Evolutionary conservation across 1,140 invertebrate species (phyloP).

Genomic region (Scylla paramamosain): DNA sequence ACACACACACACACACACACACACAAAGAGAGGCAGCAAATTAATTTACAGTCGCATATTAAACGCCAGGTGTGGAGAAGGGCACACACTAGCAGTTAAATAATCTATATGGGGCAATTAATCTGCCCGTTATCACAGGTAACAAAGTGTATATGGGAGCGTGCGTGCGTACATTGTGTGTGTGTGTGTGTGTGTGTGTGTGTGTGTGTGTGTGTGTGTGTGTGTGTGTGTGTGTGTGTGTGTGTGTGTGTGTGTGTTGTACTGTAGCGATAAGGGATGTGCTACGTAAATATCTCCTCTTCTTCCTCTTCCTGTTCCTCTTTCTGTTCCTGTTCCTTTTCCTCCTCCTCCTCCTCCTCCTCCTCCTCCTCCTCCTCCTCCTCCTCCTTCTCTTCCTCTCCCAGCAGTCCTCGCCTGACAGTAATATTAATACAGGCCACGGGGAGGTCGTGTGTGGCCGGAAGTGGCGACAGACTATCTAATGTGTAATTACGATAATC

Average conservation of each 20-base stretch:
- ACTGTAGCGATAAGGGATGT: neutral
- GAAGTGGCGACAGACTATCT: neutral
- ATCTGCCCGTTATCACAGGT: neutral
- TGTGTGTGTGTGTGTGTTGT: neutral
- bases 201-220: conserved; percentile 20
- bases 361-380: neutral
- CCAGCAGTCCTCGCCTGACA: neutral
- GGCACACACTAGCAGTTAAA: neutral
- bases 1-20: too few species aligned
- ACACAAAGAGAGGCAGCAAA: too few species aligned
- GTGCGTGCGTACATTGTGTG: neutral
- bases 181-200: conserved; percentile 19
- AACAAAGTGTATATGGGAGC: neutral
- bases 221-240: conserved; percentile 9
- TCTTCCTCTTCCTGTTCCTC: neutral
- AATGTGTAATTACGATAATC: conserved; percentile 14
- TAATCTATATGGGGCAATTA: neutral
- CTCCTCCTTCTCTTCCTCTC: neutral
- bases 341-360: neutral
- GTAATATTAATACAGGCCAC: neutral
- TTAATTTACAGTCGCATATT: too few species aligned
- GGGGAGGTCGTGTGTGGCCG: neutral
- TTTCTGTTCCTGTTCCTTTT: neutral
- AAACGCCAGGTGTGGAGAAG: neutral
- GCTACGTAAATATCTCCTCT: neutral